A percentile compares a stretch with the other conserved stretches of the same genome.
phyloP scores from a whole-genome alignment of 2,797 vertebrate species.

The Molothrus ater region DNA sequence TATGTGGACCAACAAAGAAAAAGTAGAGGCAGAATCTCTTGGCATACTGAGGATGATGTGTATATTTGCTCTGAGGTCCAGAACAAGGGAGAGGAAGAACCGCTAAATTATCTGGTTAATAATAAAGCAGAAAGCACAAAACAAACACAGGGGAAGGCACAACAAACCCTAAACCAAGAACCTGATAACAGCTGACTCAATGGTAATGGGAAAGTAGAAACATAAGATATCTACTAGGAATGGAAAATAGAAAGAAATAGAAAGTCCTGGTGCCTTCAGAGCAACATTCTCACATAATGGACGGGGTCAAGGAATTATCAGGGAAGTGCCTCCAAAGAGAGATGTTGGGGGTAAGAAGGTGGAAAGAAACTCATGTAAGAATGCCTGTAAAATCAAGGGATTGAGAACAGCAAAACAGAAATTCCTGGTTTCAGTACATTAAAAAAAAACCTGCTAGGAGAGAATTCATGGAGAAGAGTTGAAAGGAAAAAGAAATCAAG shows the following conservation, averaged over 20 bases:
- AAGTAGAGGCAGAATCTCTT: background rate
- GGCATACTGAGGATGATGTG: background rate
- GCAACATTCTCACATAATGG: background rate
- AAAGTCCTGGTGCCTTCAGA: background rate
- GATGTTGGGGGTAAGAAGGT: background rate
- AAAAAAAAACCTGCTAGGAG: background rate
- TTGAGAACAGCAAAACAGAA: background rate
- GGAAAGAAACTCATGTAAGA: background rate
- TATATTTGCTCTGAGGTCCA: background rate
- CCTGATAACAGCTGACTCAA: background rate
- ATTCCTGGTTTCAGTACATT: background rate
- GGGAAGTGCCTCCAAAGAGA: background rate
- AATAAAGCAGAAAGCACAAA: background rate
- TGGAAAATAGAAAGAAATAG: background rate
- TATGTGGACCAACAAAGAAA: background rate
- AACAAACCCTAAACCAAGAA: background rate
- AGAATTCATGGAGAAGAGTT: slow-evolving; percentile 9
- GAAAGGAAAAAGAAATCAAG: slow-evolving; percentile 53
- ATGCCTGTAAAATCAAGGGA: background rate
- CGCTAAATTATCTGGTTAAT: background rate
- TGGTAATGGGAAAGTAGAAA: background rate
- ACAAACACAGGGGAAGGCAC: background rate
- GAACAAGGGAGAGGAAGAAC: background rate
- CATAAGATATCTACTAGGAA: background rate
- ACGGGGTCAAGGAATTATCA: background rate